These are phyloP conservation scores for Otus sunia DNA, from an alignment of 2,113 vertebrate species.

Conservation along the genomic window DNA sequence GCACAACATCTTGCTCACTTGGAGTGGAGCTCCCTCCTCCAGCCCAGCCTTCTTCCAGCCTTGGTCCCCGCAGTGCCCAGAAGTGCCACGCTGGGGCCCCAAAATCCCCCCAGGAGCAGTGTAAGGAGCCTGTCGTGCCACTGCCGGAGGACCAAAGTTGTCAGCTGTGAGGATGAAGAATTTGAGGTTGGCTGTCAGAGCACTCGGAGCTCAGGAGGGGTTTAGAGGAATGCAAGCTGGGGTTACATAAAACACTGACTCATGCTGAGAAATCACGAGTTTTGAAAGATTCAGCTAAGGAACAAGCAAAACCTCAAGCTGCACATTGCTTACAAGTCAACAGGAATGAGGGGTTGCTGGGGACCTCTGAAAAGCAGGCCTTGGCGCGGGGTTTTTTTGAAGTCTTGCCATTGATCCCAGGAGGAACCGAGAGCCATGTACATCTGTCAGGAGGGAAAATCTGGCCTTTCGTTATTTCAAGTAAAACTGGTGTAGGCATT, in stretches of 20 bases:
- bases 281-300: constrained; percentile 2
- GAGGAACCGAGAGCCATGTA: not conserved
- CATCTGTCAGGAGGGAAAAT: not conserved
- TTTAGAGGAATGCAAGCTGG: constrained; percentile 31
- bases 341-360: not conserved
- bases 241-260: constrained; percentile 58
- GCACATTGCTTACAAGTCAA: not conserved
- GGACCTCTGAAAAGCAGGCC: not conserved
- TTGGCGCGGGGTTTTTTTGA: not conserved
- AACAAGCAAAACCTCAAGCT: not conserved
- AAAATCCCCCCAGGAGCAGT: not conserved
- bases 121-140: not conserved
- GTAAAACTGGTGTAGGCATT: not conserved
- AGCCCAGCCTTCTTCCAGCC: not conserved
- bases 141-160: accelerated
- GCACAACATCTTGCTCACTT: not conserved
- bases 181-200: not conserved
- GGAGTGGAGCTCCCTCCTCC: not conserved
- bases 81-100: not conserved
- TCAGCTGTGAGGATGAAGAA: not conserved
- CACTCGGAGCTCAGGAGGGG: not conserved
- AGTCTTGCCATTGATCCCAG: not conserved
- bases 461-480: not conserved
- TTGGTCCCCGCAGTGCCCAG: not conserved
- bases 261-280: constrained; percentile 39